Percentiles rank a stretch among this genome's conserved stretches.
These are phyloP conservation scores for Odiellus spinosus DNA, from an alignment of 2,888 invertebrate species.

Conservation along the genomic window DNA sequence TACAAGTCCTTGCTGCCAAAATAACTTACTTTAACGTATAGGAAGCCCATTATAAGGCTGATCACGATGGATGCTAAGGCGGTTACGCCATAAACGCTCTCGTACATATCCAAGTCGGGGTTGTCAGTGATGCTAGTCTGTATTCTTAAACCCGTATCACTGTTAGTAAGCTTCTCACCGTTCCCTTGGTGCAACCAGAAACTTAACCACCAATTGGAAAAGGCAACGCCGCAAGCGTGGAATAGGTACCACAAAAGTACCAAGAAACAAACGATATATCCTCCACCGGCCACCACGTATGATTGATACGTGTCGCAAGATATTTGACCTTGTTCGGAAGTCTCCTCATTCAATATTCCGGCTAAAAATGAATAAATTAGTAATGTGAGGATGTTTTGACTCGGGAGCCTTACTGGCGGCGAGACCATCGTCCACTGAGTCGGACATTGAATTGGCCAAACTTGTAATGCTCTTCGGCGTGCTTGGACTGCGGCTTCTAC, in stretches of 20 bases:
- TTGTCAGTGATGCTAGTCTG: conserved; percentile 31
- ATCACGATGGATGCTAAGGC: conserved; percentile 37
- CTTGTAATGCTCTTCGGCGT: not conserved
- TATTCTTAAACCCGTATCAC: conserved; percentile 8
- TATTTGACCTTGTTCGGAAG: conserved; percentile 1
- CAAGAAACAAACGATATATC: conserved; percentile 30
- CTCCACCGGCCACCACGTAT: conserved; percentile 40
- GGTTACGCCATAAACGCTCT: conserved; percentile 37
- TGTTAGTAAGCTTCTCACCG: conserved; percentile 22
- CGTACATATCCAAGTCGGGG: conserved; percentile 37
- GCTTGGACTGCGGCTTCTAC: not conserved
- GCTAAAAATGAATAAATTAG: not conserved
- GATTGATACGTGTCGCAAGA: conserved; percentile 27
- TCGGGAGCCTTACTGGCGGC: no score
- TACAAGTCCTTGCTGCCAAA: no score
- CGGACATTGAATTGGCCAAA: no score
- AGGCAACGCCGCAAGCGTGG: conserved; percentile 38
- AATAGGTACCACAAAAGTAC: conserved; percentile 34
- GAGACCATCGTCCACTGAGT: no score
- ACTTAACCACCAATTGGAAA: conserved; percentile 44
- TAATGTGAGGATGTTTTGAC: no score
- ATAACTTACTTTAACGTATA: conserved; percentile 36
- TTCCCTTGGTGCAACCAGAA: conserved; percentile 38
- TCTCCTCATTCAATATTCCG: not conserved
- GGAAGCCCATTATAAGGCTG: conserved; percentile 38